These are phyloP conservation scores for Esox niger DNA, from an alignment of 2,113 vertebrate species.

Conservation along the genomic window DNA sequence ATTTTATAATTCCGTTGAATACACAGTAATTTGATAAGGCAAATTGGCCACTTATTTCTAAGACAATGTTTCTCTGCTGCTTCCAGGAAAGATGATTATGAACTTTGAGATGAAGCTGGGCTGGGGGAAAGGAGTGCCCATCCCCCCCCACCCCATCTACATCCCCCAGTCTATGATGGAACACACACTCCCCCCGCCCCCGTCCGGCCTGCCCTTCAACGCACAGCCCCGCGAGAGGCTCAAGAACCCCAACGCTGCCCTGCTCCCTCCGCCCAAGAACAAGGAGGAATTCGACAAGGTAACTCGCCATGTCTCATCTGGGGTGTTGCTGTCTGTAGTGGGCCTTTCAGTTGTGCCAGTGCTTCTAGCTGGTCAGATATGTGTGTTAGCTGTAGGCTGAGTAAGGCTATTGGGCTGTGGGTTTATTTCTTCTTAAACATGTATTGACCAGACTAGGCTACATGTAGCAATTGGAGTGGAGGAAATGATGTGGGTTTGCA, in stretches of 20 bases:
- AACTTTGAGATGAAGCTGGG: constrained; percentile 99
- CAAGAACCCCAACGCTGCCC: constrained; percentile 92
- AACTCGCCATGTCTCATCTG: constrained; percentile 69
- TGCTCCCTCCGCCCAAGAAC: constrained; percentile 95
- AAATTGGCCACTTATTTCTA: not conserved
- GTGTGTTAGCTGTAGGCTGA: constrained; percentile 45
- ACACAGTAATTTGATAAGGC: not conserved
- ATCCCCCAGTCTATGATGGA: constrained; percentile 99
- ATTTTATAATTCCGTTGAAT: not conserved
- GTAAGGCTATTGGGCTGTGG: constrained; percentile 28
- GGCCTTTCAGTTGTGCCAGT: constrained; percentile 37
- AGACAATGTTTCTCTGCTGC: not conserved
- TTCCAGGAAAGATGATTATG: constrained; percentile 97
- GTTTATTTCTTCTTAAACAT: constrained; percentile 20
- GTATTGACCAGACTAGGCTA: constrained; percentile 28
- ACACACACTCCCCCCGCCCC: constrained; percentile 95
- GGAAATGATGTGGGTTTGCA: constrained; percentile 26
- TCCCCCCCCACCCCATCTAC: constrained; percentile 98
- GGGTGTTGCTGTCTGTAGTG: constrained; percentile 22
- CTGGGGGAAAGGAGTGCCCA: constrained; percentile 99
- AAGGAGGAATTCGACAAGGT: constrained; percentile 99
- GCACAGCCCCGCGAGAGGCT: constrained; percentile 95
- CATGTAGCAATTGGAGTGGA: constrained; percentile 32
- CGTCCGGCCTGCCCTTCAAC: constrained; percentile 97
- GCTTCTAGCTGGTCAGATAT: constrained; percentile 44